These are phyloP conservation scores for Willisornis vidua DNA, from an alignment of 2,113 vertebrate genomes.

Conservation along the genomic window DNA sequence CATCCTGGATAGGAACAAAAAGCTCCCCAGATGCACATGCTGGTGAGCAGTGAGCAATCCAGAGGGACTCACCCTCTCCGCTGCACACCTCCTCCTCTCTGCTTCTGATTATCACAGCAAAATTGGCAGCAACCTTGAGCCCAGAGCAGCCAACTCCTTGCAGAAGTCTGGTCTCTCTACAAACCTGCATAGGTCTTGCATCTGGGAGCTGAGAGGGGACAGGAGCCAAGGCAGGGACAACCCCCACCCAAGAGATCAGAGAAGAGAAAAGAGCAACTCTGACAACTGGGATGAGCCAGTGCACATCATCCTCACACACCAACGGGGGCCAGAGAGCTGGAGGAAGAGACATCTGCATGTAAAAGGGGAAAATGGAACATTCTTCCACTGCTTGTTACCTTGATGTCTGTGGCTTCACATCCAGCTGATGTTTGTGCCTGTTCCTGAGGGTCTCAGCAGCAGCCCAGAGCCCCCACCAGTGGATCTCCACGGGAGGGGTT, in stretches of 20 bases:
- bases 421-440: background rate
- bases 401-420: background rate
- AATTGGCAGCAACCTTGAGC: background rate
- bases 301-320: background rate
- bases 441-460: fast-evolving
- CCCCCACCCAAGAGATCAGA: background rate
- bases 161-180: background rate
- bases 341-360: background rate
- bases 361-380: background rate
- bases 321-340: fast-evolving
- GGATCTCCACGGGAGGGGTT: fast-evolving
- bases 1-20: background rate
- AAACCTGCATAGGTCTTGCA: background rate
- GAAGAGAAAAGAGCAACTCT: background rate
- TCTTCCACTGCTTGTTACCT: background rate
- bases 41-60: background rate
- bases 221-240: background rate
- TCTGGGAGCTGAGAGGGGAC: background rate
- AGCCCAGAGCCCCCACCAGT: background rate
- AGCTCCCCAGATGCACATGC: background rate
- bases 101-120: background rate
- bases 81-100: background rate
- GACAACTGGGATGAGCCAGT: background rate
- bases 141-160: background rate
- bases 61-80: fast-evolving